These are phyloP conservation scores for Upupa epops DNA, from an alignment of 2,113 vertebrate genomes.

Conservation along the genomic window DNA sequence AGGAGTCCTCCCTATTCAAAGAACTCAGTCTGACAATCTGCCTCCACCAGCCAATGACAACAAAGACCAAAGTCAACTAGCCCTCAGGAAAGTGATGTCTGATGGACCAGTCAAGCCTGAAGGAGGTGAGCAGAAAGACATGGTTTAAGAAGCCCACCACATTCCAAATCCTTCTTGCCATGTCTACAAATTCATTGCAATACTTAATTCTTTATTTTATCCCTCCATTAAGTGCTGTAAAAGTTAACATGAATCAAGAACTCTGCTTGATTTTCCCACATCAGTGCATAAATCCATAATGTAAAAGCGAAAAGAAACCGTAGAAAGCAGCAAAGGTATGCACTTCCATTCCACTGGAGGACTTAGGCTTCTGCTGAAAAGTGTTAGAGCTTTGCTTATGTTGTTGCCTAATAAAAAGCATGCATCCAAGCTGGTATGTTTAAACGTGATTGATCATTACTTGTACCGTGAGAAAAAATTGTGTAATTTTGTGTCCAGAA, in stretches of 20 bases:
- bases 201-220: constrained; percentile 37
- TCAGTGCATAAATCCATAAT: constrained; percentile 37
- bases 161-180: constrained; percentile 60
- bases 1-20: constrained; percentile 96
- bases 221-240: constrained; percentile 67
- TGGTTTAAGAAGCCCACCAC: constrained; percentile 64
- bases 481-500: constrained; percentile 46
- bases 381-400: constrained; percentile 63
- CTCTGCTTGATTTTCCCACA: constrained; percentile 67
- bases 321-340: constrained; percentile 45
- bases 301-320: constrained; percentile 42
- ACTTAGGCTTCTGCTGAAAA: constrained; percentile 65
- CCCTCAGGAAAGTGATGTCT: constrained; percentile 95
- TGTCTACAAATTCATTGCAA: constrained; percentile 32
- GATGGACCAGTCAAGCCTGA: constrained; percentile 89
- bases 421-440: constrained; percentile 66
- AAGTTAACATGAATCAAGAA: constrained; percentile 37
- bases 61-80: constrained; percentile 93
- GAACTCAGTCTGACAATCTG: constrained; percentile 94
- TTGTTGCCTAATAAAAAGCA: constrained; percentile 71
- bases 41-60: constrained; percentile 94
- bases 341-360: constrained; percentile 69
- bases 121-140: constrained; percentile 85
- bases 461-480: constrained; percentile 66
- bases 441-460: constrained; percentile 65